Evolutionary conservation across 2,797 vertebrate genomes (phyloP).

Genomic region (Cynodonichthys magdalenae): DNA sequence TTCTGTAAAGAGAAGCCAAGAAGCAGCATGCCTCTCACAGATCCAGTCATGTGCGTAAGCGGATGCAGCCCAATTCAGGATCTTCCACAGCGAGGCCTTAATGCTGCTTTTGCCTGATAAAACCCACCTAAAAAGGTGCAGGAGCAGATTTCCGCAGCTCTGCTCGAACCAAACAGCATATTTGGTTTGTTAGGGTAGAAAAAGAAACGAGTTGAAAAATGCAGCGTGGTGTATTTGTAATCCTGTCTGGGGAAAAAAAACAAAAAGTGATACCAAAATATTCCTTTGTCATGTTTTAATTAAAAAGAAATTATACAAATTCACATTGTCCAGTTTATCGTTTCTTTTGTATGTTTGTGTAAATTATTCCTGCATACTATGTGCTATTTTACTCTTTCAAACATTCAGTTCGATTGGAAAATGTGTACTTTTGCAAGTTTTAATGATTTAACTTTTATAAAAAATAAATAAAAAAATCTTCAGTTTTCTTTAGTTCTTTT

Average conservation of each 20-base stretch:
- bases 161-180: conserved; percentile 13
- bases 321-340: no score
- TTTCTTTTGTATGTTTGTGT: no score
- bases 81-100: conserved; percentile 49
- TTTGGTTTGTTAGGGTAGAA: no score
- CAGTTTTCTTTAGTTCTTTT: no score
- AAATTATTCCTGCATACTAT: no score
- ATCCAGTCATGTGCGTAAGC: conserved; percentile 71
- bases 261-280: conserved; percentile 7
- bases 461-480: no score
- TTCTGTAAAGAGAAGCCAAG: conserved; percentile 72
- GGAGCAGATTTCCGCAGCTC: conserved; percentile 43
- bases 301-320: no score
- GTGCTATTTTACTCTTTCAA: no score
- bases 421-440: no score
- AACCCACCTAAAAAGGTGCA: conserved; percentile 52
- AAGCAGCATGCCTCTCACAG: conserved; percentile 69
- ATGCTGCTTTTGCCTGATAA: conserved; percentile 47
- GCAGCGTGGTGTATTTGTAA: conserved; percentile 4
- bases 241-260: background rate
- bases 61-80: conserved; percentile 72
- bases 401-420: no score
- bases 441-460: no score
- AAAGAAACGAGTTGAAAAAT: conserved; percentile 11
- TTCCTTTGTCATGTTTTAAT: conserved; percentile 23